Conservation (phyloP, 2,113 vertebrate genomes). For the Brachirus orientalis region DNA sequence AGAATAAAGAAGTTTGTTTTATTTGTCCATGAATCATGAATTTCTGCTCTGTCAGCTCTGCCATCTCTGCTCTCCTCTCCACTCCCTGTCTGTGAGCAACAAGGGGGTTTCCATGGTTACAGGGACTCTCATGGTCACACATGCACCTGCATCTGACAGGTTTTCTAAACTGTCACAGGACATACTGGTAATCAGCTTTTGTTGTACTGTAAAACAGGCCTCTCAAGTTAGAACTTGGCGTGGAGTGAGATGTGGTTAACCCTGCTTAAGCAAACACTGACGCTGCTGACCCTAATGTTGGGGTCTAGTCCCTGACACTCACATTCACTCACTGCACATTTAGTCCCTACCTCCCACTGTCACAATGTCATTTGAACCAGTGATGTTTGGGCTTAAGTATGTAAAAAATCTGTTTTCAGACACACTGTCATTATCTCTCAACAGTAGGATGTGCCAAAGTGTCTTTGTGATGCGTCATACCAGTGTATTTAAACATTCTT, state of each 20-base stretch:
- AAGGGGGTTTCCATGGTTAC: slow-evolving; percentile 61
- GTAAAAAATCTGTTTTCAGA: too few species aligned
- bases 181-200: slow-evolving; percentile 2
- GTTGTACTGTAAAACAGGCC: not conserved
- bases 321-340: not conserved
- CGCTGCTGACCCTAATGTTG: too few species aligned
- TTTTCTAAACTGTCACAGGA: slow-evolving; percentile 18
- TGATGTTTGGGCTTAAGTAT: too few species aligned
- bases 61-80: slow-evolving; percentile 22
- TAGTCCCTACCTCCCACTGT: not conserved
- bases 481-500: too few species aligned
- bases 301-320: not conserved
- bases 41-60: slow-evolving; percentile 50
- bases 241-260: too few species aligned
- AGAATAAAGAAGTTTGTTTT: slow-evolving; percentile 45
- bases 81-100: slow-evolving; percentile 17
- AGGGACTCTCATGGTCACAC: slow-evolving; percentile 13
- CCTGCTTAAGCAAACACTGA: not conserved
- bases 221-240: too few species aligned
- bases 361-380: not conserved
- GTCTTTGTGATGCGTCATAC: too few species aligned
- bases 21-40: slow-evolving; percentile 58
- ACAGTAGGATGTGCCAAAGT: too few species aligned
- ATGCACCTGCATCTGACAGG: slow-evolving; percentile 13
- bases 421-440: too few species aligned